Evolutionary conservation across 2,888 invertebrate genomes (phyloP), one percentile per base, ranked within the genome.

Genomic region (Tipula vernalis): DNA sequence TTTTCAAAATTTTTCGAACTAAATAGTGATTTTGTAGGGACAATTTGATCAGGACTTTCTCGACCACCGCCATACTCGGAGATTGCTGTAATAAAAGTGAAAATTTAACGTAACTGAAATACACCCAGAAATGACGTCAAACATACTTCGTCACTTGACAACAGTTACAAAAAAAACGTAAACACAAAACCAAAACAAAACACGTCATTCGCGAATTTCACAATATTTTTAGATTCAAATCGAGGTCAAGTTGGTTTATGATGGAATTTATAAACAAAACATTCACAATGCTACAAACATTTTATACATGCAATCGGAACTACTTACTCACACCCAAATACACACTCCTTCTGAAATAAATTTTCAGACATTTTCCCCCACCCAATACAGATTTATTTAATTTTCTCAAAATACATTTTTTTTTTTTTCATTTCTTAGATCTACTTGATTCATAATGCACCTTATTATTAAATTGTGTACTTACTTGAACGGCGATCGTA

Each of bases 401-500:
- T 41, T 85, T 85, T 85, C 15, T 13, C 41, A 42, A 42, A 42
- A 85, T 42, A 41, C 41, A 42, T 28, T 28, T 28, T 28, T 28
- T 28, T 28, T 39, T 41, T 85, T 41, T 41, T 28, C 42, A 85
- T 85, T 28, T 12, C 12, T 85, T 12, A n/a, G 8, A 6, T 39
- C 36, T 41, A 71, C 12, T 71, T 71, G 51, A 51, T 51, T 51
- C 51, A 51, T 15, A 3, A 4, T n/a, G 3, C 5, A 3, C 4
- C n/a, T 51, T 51, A 51, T 0, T 28, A 18, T 10, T 28, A 71
- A 71, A 71, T 18, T 2, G 2, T 18, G 28, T 84, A 84, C 85
- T 36, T 87, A 89, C 91, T 89, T 83, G 90, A 90, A 87, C 90
- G 90, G 8, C 89, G 89, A 47, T 91, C 91, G 84, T 89, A 88